Percentiles rank a stretch among this genome's conserved stretches.
Evolutionary conservation across 2,113 vertebrate species (phyloP).

Genomic region (Hepsetus odoe): DNA sequence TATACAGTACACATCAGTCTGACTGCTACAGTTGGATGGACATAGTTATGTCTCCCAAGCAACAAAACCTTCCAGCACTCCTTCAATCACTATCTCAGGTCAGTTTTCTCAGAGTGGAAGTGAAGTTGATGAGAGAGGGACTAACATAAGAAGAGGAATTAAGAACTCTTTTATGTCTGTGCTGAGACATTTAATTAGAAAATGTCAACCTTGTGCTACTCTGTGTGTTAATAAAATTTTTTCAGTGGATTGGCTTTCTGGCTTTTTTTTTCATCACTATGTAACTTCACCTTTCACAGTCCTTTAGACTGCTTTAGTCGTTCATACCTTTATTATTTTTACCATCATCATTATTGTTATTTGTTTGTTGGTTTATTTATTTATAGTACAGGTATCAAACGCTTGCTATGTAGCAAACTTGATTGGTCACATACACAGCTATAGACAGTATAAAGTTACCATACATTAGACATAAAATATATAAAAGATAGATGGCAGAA

Average conservation of each 20-base stretch:
- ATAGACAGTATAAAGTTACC: too few relatives aligned
- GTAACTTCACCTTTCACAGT: neutral
- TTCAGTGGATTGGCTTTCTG: neutral
- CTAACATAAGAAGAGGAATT: slow-evolving; percentile 19
- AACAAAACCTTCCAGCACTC: neutral
- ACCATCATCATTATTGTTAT: neutral
- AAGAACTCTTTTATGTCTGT: slow-evolving; percentile 24
- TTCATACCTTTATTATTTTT: slow-evolving; percentile 9
- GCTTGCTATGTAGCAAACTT: too few relatives aligned
- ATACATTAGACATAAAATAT: too few relatives aligned
- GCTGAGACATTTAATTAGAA: slow-evolving; percentile 44
- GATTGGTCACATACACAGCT: too few relatives aligned
- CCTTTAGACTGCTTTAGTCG: neutral
- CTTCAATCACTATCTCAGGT: neutral
- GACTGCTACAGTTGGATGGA: neutral
- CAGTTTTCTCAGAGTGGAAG: neutral
- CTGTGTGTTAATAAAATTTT: neutral
- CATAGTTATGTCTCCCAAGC: neutral
- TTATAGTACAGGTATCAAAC: slow-evolving; percentile 14
- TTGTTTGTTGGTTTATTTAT: neutral
- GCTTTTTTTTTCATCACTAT: neutral
- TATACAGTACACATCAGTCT: neutral
- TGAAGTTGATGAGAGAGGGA: slow-evolving; percentile 30
- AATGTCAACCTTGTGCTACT: slow-evolving; percentile 32
- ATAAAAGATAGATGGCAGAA: too few relatives aligned